A percentile compares a stretch with the other conserved stretches of the same genome.
phyloP scores from a whole-genome alignment of 2,797 vertebrate species.

The Megalops cyprinoides region DNA sequence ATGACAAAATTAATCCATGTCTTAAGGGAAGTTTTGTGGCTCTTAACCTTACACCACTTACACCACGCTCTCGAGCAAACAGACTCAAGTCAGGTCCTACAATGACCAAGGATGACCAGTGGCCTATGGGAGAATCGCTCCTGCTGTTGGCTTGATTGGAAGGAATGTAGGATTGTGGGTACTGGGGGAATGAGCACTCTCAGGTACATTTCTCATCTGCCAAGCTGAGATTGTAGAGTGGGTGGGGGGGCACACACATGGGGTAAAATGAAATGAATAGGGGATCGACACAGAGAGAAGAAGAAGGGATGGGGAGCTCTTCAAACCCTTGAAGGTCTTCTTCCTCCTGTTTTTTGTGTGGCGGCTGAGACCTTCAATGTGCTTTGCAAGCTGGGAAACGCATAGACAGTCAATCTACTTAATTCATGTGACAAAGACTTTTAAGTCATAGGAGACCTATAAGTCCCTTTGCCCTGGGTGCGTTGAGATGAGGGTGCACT shows the following conservation, averaged over 20 bases:
- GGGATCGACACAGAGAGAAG: neutral
- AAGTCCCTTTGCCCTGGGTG: too few species aligned
- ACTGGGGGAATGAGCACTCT: neutral
- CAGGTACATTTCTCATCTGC: conserved; percentile 7
- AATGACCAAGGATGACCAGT: too few species aligned
- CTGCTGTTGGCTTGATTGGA: too few species aligned
- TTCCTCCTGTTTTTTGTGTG: neutral
- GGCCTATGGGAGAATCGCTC: neutral
- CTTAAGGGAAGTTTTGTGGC: too few species aligned
- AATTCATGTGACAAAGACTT: too few species aligned
- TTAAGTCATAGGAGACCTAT: too few species aligned
- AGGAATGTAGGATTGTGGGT: neutral
- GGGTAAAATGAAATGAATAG: conserved; percentile 18
- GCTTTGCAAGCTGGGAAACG: neutral
- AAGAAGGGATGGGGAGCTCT: neutral
- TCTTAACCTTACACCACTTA: too few species aligned
- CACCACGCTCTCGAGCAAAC: too few species aligned
- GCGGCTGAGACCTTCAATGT: neutral
- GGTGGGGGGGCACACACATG: neutral
- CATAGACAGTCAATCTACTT: neutral
- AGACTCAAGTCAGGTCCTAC: too few species aligned
- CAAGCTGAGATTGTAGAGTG: conserved; percentile 17
- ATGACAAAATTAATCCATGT: too few species aligned
- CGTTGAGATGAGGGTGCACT: too few species aligned
- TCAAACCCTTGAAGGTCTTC: neutral